These are phyloP conservation scores for Chiloscyllium punctatum DNA, from an alignment of 2,797 vertebrate genomes.

Conservation along the genomic window DNA sequence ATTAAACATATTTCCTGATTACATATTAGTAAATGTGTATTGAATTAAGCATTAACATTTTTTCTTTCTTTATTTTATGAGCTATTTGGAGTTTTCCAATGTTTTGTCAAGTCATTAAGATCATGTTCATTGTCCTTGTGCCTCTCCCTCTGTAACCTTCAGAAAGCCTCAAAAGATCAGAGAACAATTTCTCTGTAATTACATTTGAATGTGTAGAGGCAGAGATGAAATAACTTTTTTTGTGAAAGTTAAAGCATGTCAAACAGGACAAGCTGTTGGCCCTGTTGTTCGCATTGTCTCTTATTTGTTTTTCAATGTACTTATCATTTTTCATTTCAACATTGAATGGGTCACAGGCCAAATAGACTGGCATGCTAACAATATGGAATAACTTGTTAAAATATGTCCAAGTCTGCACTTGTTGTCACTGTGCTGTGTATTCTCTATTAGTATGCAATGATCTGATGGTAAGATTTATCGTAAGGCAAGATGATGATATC, in stretches of 20 bases:
- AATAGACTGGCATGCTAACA: background rate
- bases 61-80: too few relatives aligned
- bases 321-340: background rate
- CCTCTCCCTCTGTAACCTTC: background rate
- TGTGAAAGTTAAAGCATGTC: background rate
- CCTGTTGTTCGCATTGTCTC: background rate
- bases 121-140: background rate
- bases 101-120: background rate
- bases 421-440: background rate
- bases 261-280: too few relatives aligned
- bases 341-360: background rate
- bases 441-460: background rate
- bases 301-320: background rate
- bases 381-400: background rate
- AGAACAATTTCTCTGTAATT: background rate
- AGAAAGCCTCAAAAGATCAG: too few relatives aligned
- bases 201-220: background rate
- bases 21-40: too few relatives aligned
- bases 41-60: too few relatives aligned
- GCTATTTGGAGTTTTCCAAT: background rate
- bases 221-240: background rate
- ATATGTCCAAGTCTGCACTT: background rate
- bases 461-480: background rate
- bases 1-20: too few relatives aligned
- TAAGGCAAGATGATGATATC: background rate